Evolutionary conservation across 2,888 invertebrate genomes (phyloP), one percentile per base, ranked within the genome.

Genomic region (Furcula furcula): DNA sequence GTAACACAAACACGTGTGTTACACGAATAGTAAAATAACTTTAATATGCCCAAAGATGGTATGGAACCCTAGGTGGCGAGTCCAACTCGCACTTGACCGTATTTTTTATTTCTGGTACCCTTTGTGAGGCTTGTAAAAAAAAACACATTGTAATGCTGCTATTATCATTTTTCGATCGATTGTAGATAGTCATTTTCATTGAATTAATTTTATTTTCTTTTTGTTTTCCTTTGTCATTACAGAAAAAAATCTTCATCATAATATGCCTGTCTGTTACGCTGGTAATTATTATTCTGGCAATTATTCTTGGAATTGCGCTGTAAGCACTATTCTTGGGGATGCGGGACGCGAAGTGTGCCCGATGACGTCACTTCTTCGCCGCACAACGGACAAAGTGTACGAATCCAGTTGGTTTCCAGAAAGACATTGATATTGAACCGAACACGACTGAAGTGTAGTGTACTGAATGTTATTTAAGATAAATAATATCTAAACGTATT

Each of bases 241-340:
- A 95, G 95, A 95, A 95, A 94, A 93, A 94, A 92, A 93, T 95
- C 92, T 92, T 94, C 92, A 94, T 95, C 92, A 91, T 94, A 87
- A 92, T 94, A 91, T 95, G 95, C 93, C 91, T 94, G 90, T 89
- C 92, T 81, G 90, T 94, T 86, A 92, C 92, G 86, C 88, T 93
- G 92, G 90, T 93, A 89, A 92, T 94, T n/a, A n/a, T n/a, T n/a
- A n/a, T n/a, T 90, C 91, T 94, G 90, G 91, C 93, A 90, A 92
- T 94, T 85, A 85, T 94, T 86, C 91, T 94, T 73, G 83, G 89
- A 48, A 64, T 79, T 51, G 50, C 46, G 48, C 69, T 89, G n/a
- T n/a, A 63, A 54, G 46, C n/a, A n/a, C 40, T 85, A 80, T 71
- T 45, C 60, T 35, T 35, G 61, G 48, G 35, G 55, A 18, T 11